Evolutionary conservation across 2,888 invertebrate species (phyloP), one percentile per base, ranked within the genome.

Genomic region (Drosophila nr. medialis): DNA sequence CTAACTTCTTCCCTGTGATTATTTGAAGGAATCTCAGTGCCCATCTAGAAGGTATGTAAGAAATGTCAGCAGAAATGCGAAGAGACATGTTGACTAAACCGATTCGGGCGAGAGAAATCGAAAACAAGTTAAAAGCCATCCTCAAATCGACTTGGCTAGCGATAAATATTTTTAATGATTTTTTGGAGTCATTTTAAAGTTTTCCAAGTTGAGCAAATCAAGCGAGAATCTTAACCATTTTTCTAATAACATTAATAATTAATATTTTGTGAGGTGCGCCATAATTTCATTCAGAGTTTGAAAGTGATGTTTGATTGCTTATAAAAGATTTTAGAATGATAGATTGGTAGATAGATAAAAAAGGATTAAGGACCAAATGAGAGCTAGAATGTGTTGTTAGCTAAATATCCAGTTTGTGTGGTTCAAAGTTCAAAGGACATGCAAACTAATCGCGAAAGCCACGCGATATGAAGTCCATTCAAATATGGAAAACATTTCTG

Each of bases 381-480:
- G 13, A 21, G 21, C 21, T 13, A 4, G 7, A 21, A 45, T 45
- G 45, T 24, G 13, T 2, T 24, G 13, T 15, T 15, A 24, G 21
- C 24, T 24, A 45, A 24, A 45, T 45, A 45, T 8, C 8, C 7
- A 24, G 13, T 21, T n/a, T 58, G 40, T 55, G 11, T 32, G 13
- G 48, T 60, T n/a, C n/a, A n/a, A n/a, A 50, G 59, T 65, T 10
- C 49, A 45, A 78, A 66, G 56, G 66, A 74, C 62, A 62, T 67
- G 75, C 61, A 49, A 78, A 40, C 58, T 54, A 42, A 63, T 64
- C 29, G 64, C 42, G 36, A 77, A 77, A 64, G 40, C 59, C 64
- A 64, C 62, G 42, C 53, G 21, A 68, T 77, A 63, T 59, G 29
- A 51, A 68, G 60, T 64, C 38, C 32, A 66, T 61, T 67, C 51